These are phyloP conservation scores for Arrhamphus sclerolepis DNA, from an alignment of 2,797 vertebrate species.

Conservation along the genomic window DNA sequence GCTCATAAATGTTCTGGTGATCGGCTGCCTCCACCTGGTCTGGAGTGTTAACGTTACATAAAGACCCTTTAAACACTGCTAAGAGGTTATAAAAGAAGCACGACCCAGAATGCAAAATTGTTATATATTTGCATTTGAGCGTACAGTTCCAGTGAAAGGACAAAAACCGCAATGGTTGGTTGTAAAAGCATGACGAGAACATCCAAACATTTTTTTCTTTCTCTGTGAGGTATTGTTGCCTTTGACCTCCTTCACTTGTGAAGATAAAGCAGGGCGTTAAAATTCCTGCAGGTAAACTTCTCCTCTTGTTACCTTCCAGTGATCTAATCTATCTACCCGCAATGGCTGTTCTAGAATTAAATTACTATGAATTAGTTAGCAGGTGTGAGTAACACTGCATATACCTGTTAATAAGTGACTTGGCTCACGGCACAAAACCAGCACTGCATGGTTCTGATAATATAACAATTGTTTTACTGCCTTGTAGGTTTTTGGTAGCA, in stretches of 20 bases:
- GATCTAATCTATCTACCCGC: constrained; percentile 59
- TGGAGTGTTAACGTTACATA: too few species aligned
- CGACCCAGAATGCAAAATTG: neutral
- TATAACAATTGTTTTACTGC: neutral
- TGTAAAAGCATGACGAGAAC: constrained; percentile 12
- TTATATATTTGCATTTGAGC: neutral
- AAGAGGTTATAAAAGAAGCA: neutral
- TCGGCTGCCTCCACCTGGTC: too few species aligned
- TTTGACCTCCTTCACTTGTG: constrained; percentile 60
- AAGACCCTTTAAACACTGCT: too few species aligned
- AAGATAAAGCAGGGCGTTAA: constrained; percentile 60
- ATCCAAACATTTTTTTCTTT: constrained; percentile 20
- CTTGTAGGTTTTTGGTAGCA: neutral
- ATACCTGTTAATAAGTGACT: constrained; percentile 16
- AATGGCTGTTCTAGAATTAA: constrained; percentile 38
- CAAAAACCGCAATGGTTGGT: constrained; percentile 13
- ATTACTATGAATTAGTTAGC: constrained; percentile 60
- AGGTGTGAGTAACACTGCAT: constrained; percentile 20
- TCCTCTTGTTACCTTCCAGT: constrained; percentile 56
- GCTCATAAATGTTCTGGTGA: too few species aligned
- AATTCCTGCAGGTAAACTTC: constrained; percentile 43
- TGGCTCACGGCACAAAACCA: constrained; percentile 5
- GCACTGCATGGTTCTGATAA: constrained; percentile 13
- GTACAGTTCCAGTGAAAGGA: constrained; percentile 4
- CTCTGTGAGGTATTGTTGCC: constrained; percentile 46